Percentiles rank a stretch among this genome's conserved stretches.
Evolutionary conservation across 2,113 vertebrate genomes (phyloP).

Genomic region (Melanocharis versteri): DNA sequence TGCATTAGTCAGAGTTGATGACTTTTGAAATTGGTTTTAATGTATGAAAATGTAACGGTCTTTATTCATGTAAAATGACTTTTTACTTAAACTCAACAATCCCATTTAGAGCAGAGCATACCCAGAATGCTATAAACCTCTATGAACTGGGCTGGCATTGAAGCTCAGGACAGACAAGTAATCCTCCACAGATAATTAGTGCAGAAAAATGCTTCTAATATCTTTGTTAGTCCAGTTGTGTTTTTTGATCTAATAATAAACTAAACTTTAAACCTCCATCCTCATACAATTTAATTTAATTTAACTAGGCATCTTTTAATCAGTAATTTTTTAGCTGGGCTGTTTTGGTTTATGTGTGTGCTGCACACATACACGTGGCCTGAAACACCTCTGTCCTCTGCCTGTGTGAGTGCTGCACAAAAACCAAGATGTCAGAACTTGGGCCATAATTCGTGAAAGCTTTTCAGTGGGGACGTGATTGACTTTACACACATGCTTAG

Average conservation of each 20-base stretch:
- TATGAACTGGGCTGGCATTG: not conserved
- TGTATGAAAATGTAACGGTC: not conserved
- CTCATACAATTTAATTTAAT: not conserved
- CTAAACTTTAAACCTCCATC: not conserved
- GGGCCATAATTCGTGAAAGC: not conserved
- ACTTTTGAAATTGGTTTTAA: not conserved
- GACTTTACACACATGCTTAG: not conserved
- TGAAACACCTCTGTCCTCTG: not conserved
- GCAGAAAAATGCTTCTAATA: conserved; percentile 29
- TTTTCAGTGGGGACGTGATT: not conserved
- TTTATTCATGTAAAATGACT: not conserved
- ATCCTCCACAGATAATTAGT: conserved; percentile 32
- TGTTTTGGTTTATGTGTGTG: not conserved
- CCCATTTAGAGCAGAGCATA: not conserved
- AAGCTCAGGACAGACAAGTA: not conserved
- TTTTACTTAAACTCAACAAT: not conserved
- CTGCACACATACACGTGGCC: not conserved
- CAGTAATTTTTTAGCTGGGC: not conserved
- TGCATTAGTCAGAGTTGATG: not conserved
- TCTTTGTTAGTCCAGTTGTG: not conserved
- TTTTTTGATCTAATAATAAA: conserved; percentile 27
- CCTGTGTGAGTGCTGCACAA: not conserved
- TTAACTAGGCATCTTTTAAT: not conserved
- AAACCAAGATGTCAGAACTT: not conserved
- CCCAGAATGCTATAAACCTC: not conserved